A percentile compares a stretch with the other conserved stretches of the same genome.
These are phyloP conservation scores for Physella acuta DNA, from an alignment of 1,140 invertebrate genomes.

Conservation along the genomic window DNA sequence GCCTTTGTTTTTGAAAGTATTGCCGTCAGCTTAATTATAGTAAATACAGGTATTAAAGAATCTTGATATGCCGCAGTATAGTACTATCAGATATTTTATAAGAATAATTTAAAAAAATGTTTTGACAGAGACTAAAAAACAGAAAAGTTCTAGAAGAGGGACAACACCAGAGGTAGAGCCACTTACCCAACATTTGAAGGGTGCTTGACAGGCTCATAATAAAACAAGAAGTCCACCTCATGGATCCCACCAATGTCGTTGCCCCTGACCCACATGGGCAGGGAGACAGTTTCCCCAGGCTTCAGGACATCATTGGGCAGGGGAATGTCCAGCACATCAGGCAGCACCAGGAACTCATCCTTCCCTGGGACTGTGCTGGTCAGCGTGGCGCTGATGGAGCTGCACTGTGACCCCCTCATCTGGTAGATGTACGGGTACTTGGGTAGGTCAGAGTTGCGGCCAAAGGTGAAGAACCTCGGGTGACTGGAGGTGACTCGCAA, in stretches of 20 bases:
- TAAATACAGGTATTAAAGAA: no score
- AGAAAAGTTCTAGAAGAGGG: not conserved
- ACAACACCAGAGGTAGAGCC: not conserved
- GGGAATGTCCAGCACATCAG: conserved; percentile 43
- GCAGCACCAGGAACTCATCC: conserved; percentile 17
- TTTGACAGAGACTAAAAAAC: no score
- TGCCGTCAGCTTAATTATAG: no score
- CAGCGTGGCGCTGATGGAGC: conserved; percentile 4
- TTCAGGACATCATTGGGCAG: conserved; percentile 57
- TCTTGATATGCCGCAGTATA: no score
- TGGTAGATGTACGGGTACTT: conserved; percentile 47
- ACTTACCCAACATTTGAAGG: conserved; percentile 52
- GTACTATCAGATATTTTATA: no score
- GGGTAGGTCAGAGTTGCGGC: conserved; percentile 43
- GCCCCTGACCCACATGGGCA: conserved; percentile 71
- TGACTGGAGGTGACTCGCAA: conserved; percentile 71
- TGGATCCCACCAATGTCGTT: conserved; percentile 68
- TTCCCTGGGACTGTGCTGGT: conserved; percentile 9
- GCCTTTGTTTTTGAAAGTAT: no score
- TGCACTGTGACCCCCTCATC: conserved; percentile 24
- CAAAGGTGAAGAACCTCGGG: conserved; percentile 70
- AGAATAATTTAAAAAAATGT: no score
- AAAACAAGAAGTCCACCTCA: conserved; percentile 71
- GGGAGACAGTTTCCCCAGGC: conserved; percentile 64
- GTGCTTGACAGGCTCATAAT: conserved; percentile 68